phyloP scores from a whole-genome alignment of 2,113 vertebrate species.

The Grus americana region DNA sequence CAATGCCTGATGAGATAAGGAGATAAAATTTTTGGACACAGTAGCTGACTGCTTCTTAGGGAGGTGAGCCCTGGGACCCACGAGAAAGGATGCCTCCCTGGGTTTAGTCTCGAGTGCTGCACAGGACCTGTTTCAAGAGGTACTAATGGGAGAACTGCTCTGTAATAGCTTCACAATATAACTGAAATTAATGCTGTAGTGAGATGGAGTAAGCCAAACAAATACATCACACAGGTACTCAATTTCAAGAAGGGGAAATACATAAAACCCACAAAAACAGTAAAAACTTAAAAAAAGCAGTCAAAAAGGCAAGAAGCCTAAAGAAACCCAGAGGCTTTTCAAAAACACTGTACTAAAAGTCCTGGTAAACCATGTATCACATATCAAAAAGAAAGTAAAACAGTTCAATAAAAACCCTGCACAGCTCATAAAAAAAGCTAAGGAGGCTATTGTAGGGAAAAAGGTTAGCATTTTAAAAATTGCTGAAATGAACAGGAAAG shows the following conservation, averaged over 20 bases:
- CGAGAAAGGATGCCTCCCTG: background rate
- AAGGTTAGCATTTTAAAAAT: background rate
- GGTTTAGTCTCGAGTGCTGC: background rate
- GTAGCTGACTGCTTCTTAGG: background rate
- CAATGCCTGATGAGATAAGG: background rate
- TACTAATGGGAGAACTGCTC: background rate
- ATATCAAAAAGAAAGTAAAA: conserved; percentile 7
- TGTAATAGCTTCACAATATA: background rate
- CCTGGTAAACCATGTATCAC: background rate
- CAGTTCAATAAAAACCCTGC: background rate
- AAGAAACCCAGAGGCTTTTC: conserved; percentile 32
- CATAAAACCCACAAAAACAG: background rate
- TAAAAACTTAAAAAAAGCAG: background rate
- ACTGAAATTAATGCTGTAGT: background rate
- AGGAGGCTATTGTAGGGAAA: background rate
- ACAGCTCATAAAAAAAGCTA: background rate
- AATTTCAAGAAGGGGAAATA: conserved; percentile 21
- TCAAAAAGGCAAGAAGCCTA: conserved; percentile 34
- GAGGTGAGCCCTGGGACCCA: background rate
- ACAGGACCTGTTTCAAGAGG: background rate
- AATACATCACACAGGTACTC: conserved; percentile 8
- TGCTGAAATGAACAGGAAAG: background rate
- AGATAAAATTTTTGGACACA: background rate
- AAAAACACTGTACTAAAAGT: conserved; percentile 14
- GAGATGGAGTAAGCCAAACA: conserved; percentile 7